Evolutionary conservation across 2,888 invertebrate species (phyloP).

Genomic region (Gastrophysa polygoni): DNA sequence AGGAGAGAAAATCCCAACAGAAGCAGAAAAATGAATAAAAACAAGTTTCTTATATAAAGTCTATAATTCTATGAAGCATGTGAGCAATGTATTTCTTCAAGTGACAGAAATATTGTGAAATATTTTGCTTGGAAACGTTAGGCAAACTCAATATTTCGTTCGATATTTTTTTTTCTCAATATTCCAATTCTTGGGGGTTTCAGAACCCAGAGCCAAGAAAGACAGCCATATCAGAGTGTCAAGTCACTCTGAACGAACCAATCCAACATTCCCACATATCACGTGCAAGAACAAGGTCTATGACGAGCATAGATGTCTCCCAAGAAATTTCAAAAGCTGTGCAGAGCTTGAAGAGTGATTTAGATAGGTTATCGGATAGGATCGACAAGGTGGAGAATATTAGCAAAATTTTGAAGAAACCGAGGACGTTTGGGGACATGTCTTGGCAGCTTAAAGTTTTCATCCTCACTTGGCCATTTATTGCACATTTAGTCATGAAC

Average conservation of each 20-base stretch:
- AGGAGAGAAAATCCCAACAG: too few species aligned
- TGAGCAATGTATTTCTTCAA: too few species aligned
- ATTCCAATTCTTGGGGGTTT: too few species aligned
- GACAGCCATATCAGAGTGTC: constrained; percentile 37
- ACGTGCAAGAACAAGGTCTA: constrained; percentile 43
- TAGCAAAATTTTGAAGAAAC: constrained; percentile 31
- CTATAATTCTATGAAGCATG: too few species aligned
- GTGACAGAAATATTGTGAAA: too few species aligned
- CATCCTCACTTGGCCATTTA: constrained; percentile 71
- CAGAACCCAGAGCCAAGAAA: constrained; percentile 50
- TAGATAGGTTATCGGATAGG: constrained; percentile 59
- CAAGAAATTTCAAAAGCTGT: constrained; percentile 60
- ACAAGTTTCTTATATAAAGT: too few species aligned
- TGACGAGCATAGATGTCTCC: constrained; percentile 56
- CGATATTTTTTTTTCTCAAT: too few species aligned
- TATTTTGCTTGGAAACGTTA: too few species aligned
- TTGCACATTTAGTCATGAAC: constrained; percentile 59
- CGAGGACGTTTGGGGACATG: constrained; percentile 43
- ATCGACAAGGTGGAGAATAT: constrained; percentile 56
- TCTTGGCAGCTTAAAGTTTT: constrained; percentile 62
- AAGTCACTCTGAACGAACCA: constrained; percentile 39
- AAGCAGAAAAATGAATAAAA: too few species aligned
- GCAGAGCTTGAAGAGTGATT: constrained; percentile 59
- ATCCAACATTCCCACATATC: constrained; percentile 44
- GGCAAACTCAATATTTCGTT: too few species aligned